Evolutionary conservation across 2,797 vertebrate species (phyloP), one percentile per base, ranked within the genome.

Genomic region (Cryptoblepharus egeriae): DNA sequence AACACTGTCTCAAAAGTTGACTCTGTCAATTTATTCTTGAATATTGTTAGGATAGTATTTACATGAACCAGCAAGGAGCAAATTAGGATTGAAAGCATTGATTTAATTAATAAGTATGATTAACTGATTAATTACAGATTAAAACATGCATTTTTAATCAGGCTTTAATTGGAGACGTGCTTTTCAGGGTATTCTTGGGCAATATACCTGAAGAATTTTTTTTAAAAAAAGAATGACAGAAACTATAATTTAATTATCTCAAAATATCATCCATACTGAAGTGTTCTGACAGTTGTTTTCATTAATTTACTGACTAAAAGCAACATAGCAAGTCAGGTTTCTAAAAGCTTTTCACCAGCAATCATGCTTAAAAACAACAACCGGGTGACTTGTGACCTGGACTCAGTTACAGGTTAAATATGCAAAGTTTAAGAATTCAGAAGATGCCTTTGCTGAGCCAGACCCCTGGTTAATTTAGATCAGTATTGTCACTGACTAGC

Each of bases 51-150:
- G 13, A 1, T 55, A 11, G 42, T 67, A 37, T 55, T 75, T 77
- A 35, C 55, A 55, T 35, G 30, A 77, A 67, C 3, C n/a, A 52
- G 20, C 65, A 22, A 77, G 63, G 60, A 77, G 65, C 45, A 77
- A 65, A 32, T 45, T 26, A 37, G 45, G 13, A 32, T 37, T 77
- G 63, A 77, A 42, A 67, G 52, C 60, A 65, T 37, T 90, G 83
- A 86, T 82, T 91, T 80, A 32, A 61, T 82, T 85, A 37, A 80
- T 77, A 77, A 35, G 65, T 39, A 35, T 85, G 88, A 92, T 75
- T 91, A 89, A 80, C 11, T 90, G 89, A 88, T 77, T 91, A 88
- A 90, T 90, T 85, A 82, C 42, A 71, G 61, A 75, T 67, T 76
- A 80, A 86, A 39, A 57, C 86, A 88, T 28, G 87, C 68, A 68